Conservation (phyloP, 2,113 vertebrate species). For the Callipepla californica region DNA sequence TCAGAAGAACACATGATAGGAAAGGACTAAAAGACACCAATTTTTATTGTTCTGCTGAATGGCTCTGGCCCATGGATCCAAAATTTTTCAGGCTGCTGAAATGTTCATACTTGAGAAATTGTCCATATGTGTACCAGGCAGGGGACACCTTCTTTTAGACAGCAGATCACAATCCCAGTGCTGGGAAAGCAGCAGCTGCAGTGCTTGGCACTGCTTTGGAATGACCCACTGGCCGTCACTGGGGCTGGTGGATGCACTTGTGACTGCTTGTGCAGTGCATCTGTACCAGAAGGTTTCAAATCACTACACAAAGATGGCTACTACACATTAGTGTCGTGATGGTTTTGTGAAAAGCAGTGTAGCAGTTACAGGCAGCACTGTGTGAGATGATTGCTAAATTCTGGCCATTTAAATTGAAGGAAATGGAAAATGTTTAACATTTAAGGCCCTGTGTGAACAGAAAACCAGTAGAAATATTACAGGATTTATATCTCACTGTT, state of each 20-base stretch:
- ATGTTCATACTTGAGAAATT: background rate
- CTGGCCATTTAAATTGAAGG: background rate
- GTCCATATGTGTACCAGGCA: background rate
- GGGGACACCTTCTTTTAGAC: background rate
- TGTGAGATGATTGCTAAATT: background rate
- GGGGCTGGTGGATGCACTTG: background rate
- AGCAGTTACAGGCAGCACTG: background rate
- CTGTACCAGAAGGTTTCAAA: background rate
- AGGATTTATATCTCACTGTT: background rate
- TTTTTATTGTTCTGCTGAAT: background rate
- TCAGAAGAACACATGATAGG: background rate
- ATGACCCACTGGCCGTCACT: accelerated
- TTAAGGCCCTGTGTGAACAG: background rate
- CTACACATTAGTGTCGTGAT: background rate
- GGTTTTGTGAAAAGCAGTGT: background rate
- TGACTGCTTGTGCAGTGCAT: background rate
- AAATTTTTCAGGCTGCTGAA: background rate
- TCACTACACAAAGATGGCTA: background rate
- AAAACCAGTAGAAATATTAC: background rate
- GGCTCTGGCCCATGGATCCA: accelerated
- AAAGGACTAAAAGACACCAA: background rate
- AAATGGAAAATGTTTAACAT: background rate
- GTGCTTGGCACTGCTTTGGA: background rate
- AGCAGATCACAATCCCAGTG: background rate
- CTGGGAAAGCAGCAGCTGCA: background rate